Evolutionary conservation across 1,140 invertebrate genomes (phyloP).

Genomic region (Formica selysi): DNA sequence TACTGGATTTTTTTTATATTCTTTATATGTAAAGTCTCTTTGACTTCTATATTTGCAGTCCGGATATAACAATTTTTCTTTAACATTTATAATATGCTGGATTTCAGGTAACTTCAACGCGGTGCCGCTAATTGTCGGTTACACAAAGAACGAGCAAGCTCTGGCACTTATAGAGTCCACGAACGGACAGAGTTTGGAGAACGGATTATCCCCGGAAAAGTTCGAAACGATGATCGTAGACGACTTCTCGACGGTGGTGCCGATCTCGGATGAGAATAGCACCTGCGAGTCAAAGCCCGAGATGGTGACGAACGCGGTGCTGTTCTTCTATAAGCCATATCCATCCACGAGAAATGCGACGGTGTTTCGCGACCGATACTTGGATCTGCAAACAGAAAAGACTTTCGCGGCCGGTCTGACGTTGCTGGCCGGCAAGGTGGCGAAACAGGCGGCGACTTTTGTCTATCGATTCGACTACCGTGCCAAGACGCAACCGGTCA

Average conservation of each 20-base stretch:
- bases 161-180: slow-evolving; percentile 86
- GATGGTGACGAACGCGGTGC: slow-evolving; percentile 90
- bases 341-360: slow-evolving; percentile 88
- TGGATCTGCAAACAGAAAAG: slow-evolving; percentile 91
- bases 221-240: slow-evolving; percentile 89
- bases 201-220: slow-evolving; percentile 86
- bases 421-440: slow-evolving; percentile 88
- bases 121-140: slow-evolving; percentile 91
- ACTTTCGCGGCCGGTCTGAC: slow-evolving; percentile 90
- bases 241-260: slow-evolving; percentile 83
- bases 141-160: slow-evolving; percentile 92
- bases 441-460: slow-evolving; percentile 87
- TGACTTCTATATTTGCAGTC: neutral
- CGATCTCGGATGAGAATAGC: slow-evolving; percentile 86
- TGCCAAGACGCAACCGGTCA: slow-evolving; percentile 88
- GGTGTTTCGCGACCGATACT: slow-evolving; percentile 87
- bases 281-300: slow-evolving; percentile 90
- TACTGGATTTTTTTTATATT: neutral
- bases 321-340: slow-evolving; percentile 91
- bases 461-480: slow-evolving; percentile 92
- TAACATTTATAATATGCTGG: slow-evolving; percentile 1
- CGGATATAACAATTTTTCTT: neutral
- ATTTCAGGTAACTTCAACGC: slow-evolving; percentile 84
- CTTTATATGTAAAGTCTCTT: neutral
- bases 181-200: slow-evolving; percentile 87